Evolutionary conservation across 2,888 invertebrate genomes (phyloP).

Genomic region (Amblyjoppa proteus): DNA sequence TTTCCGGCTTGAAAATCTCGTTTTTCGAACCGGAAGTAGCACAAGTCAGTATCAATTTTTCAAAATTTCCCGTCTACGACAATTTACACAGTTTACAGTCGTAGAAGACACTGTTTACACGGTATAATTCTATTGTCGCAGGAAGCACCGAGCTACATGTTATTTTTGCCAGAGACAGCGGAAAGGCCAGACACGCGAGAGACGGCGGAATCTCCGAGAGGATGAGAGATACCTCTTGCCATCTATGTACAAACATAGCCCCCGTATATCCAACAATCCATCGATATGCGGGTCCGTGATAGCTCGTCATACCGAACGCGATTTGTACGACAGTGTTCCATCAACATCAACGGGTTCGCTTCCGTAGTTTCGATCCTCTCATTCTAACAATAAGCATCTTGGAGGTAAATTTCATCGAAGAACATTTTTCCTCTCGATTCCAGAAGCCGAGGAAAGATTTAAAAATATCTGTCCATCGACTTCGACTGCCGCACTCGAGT

Average conservation of each 20-base stretch:
- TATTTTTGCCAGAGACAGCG: background rate
- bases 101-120: background rate
- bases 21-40: background rate
- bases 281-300: background rate
- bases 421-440: background rate
- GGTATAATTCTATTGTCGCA: background rate
- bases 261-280: background rate
- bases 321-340: background rate
- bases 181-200: background rate
- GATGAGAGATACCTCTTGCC: background rate
- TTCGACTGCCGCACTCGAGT: conserved; percentile 28
- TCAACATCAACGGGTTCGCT: background rate
- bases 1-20: background rate
- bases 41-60: no score
- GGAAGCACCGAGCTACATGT: background rate
- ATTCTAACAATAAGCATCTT: conserved; percentile 32
- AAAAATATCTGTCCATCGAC: conserved; percentile 45
- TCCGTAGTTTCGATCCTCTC: conserved; percentile 8
- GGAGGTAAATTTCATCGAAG: conserved; percentile 35
- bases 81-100: background rate
- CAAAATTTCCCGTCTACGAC: background rate
- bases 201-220: conserved; percentile 6
- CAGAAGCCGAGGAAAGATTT: background rate
- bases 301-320: background rate
- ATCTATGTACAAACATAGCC: background rate